Evolutionary conservation across 2,797 vertebrate genomes (phyloP), one percentile per base, ranked within the genome.

Genomic region (Argentina silus): DNA sequence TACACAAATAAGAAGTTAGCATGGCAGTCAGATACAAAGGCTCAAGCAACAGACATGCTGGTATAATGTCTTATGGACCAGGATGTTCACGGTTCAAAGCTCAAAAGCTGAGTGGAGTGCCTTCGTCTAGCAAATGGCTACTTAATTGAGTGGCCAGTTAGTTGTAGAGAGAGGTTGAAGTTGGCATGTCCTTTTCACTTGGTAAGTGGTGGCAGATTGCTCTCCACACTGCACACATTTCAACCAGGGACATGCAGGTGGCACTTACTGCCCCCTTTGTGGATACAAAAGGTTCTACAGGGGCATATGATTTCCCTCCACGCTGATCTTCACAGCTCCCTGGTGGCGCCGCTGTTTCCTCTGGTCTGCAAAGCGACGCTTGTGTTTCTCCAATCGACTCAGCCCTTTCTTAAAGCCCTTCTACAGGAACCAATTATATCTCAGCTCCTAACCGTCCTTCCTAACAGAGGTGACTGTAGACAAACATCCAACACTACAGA

Each of bases 231-330:
- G 75, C 75, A 71, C 64, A 55, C 79, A 61, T 59, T 62, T 17
- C 70, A 76, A 8, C 23, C 75, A 76, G 71, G 81, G 66, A 55
- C 66, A 68, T 91, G 88, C 91, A 84, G 74, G 42, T 69, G 75
- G 61, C 89, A 95, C 94, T 93, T 94, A 93, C 91, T 89, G 90
- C 89, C 91, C 92, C 91, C 92, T 79, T n/a, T 68, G 87, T 88
- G 91, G 92, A 15, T 8, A 2, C 57, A 51, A 74, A 70, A 72
- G 81, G 36, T 85, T 73, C 89, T 97, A 98, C 89, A 98, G 92
- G 77, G 97, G 96, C 96, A 97, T 97, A 77, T 93, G 92, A 95
- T 97, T 98, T 55, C 97, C 96, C 92, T 98, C 96, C 85, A 98
- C 96, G 92, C 96, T 98, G 96, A 98, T 96, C 93, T 96, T 98